phyloP scores from a whole-genome alignment of 2,797 vertebrate genomes.

The Diplodus puntazzo region DNA sequence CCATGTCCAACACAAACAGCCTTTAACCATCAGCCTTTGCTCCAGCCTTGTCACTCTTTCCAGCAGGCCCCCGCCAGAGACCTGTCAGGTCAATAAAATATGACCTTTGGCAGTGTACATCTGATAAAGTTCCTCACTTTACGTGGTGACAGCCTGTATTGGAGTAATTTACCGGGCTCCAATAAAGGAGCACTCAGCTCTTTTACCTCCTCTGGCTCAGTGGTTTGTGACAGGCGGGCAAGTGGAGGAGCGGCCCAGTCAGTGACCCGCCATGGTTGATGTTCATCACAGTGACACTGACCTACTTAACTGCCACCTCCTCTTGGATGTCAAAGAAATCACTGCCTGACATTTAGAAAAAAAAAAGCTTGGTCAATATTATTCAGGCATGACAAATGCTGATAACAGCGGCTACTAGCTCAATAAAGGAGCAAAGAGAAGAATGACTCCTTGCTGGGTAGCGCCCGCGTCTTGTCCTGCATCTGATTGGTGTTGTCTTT shows the following conservation, averaged over 20 bases:
- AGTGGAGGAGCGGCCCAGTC: slow-evolving; percentile 77
- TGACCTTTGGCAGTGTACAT: slow-evolving; percentile 75
- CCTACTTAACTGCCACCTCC: slow-evolving; percentile 84
- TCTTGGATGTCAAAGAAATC: slow-evolving; percentile 79
- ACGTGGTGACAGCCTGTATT: slow-evolving; percentile 51
- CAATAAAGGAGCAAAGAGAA: slow-evolving; percentile 56
- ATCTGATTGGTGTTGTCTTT: slow-evolving; percentile 64
- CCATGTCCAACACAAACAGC: slow-evolving; percentile 54
- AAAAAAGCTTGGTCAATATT: slow-evolving; percentile 65
- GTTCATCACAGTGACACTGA: slow-evolving; percentile 85
- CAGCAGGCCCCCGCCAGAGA: slow-evolving; percentile 54
- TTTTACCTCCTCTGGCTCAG: slow-evolving; percentile 65
- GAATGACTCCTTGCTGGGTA: slow-evolving; percentile 27
- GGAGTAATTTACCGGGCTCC: slow-evolving; percentile 71
- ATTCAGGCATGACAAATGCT: slow-evolving; percentile 58
- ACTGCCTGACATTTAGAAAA: slow-evolving; percentile 68
- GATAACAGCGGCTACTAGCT: slow-evolving; percentile 40
- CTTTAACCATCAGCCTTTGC: slow-evolving; percentile 50
- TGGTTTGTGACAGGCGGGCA: slow-evolving; percentile 78
- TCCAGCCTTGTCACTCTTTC: slow-evolving; percentile 45
- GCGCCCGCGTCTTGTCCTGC: slow-evolving; percentile 7
- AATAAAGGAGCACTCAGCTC: slow-evolving; percentile 77
- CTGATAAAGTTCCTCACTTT: slow-evolving; percentile 82
- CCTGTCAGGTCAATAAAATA: slow-evolving; percentile 77
- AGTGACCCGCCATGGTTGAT: slow-evolving; percentile 79